A percentile compares a stretch with the other conserved stretches of the same genome.
These are phyloP conservation scores for Pycnonotus jocosus DNA, from an alignment of 2,113 vertebrate species.

Conservation along the genomic window DNA sequence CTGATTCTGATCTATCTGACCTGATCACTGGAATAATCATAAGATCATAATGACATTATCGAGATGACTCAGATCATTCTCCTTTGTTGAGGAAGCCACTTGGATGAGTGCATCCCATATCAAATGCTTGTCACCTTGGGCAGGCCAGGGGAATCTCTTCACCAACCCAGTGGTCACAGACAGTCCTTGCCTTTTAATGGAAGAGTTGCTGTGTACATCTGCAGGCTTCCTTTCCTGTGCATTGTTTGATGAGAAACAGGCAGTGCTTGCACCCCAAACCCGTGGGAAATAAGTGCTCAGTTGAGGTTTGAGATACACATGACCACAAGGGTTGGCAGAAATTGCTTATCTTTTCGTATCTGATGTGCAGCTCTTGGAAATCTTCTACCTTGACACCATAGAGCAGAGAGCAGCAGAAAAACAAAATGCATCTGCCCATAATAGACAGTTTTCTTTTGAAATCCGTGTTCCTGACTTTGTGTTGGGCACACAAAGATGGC, in stretches of 20 bases:
- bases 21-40: background rate
- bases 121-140: background rate
- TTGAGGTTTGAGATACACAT: background rate
- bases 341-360: background rate
- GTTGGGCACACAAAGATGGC: background rate
- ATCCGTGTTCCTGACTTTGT: background rate
- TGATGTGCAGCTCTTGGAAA: background rate
- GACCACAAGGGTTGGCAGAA: background rate
- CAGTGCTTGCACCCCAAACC: background rate
- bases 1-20: background rate
- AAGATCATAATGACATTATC: background rate
- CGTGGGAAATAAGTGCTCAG: accelerated
- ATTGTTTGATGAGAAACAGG: background rate
- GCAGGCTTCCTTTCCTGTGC: background rate
- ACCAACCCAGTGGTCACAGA: accelerated
- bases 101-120: background rate
- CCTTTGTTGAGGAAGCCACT: background rate
- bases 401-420: background rate
- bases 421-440: background rate
- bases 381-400: background rate
- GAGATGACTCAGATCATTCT: background rate
- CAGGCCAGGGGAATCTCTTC: background rate
- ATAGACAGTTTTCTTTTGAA: background rate
- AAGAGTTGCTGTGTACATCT: accelerated
- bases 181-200: background rate